phyloP scores from a whole-genome alignment of 2,113 vertebrate species.

The Aleadryas rufinucha region DNA sequence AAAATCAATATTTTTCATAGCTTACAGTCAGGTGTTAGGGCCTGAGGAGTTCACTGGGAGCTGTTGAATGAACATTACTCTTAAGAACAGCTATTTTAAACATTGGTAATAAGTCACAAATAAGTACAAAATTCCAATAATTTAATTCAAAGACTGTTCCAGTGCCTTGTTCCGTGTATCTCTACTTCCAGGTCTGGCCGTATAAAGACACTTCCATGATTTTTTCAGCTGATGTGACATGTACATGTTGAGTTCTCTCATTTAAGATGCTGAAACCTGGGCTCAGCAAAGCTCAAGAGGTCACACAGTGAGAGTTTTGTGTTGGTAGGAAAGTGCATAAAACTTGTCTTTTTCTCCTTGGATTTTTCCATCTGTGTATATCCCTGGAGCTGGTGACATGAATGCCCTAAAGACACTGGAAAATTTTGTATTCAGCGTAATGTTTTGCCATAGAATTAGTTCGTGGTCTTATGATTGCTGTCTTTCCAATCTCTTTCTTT shows the following conservation, averaged over 20 bases:
- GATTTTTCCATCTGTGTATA: background rate
- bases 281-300: background rate
- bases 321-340: background rate
- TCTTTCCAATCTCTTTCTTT: background rate
- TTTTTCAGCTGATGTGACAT: background rate
- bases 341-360: background rate
- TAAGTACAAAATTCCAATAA: background rate
- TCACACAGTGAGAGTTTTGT: background rate
- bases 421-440: background rate
- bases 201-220: background rate
- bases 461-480: background rate
- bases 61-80: background rate
- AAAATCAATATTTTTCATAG: background rate
- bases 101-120: background rate
- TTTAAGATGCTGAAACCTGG: background rate
- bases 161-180: background rate
- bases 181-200: background rate
- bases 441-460: background rate
- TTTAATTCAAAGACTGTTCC: background rate
- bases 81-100: background rate
- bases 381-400: background rate
- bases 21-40: background rate
- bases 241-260: background rate
- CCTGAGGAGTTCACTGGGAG: background rate
- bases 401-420: background rate